These are phyloP conservation scores for Chiloscyllium punctatum DNA, from an alignment of 2,797 vertebrate species.

Conservation along the genomic window DNA sequence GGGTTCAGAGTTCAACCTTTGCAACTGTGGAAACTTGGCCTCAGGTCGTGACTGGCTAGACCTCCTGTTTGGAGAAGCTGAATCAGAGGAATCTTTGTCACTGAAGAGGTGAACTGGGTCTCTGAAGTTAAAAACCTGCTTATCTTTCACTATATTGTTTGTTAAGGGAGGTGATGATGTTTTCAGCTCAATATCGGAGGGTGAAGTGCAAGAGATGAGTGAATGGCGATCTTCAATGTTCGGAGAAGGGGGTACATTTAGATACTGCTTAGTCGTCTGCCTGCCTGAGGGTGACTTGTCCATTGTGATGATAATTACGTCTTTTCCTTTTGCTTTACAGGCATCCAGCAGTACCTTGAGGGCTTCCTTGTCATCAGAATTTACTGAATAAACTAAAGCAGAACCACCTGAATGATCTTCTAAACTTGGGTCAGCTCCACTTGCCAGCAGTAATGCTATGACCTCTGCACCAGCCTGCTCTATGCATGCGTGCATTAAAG, in stretches of 20 bases:
- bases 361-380: slow-evolving; percentile 67
- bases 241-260: slow-evolving; percentile 69
- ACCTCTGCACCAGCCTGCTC: slow-evolving; percentile 71
- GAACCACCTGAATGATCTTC: slow-evolving; percentile 76
- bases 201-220: slow-evolving; percentile 53
- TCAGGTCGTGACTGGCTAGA: slow-evolving; percentile 44
- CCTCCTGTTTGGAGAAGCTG: slow-evolving; percentile 56
- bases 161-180: slow-evolving; percentile 52
- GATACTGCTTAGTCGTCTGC: slow-evolving; percentile 74
- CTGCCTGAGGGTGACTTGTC: slow-evolving; percentile 67
- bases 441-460: slow-evolving; percentile 67
- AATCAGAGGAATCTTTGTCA: slow-evolving; percentile 47
- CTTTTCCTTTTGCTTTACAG: slow-evolving; percentile 72
- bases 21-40: slow-evolving; percentile 56
- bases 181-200: slow-evolving; percentile 61
- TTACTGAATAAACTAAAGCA: slow-evolving; percentile 73
- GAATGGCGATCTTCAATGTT: slow-evolving; percentile 58
- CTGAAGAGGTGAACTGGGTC: slow-evolving; percentile 50
- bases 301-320: slow-evolving; percentile 84
- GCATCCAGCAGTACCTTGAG: slow-evolving; percentile 70
- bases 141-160: slow-evolving; percentile 48
- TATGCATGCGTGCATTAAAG: slow-evolving; percentile 80
- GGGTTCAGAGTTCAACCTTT: slow-evolving; percentile 60
- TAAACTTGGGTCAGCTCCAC: slow-evolving; percentile 72
- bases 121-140: slow-evolving; percentile 57